phyloP scores from a whole-genome alignment of 2,113 vertebrate species.

The Microcebus jonahi region DNA sequence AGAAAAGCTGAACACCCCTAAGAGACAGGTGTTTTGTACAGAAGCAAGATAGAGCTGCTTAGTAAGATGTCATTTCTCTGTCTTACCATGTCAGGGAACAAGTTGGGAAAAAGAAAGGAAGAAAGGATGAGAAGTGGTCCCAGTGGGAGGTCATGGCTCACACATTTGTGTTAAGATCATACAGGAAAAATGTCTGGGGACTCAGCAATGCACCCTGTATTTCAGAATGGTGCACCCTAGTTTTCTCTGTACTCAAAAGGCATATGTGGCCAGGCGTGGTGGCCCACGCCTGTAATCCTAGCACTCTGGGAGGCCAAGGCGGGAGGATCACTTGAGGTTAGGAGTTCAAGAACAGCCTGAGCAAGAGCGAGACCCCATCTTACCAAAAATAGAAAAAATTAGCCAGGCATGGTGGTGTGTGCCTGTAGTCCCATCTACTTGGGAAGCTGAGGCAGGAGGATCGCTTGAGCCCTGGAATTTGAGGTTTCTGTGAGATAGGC shows the following conservation, averaged over 20 bases:
- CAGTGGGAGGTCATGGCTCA: background rate
- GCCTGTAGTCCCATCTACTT: too few relatives aligned
- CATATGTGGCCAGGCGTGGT: background rate
- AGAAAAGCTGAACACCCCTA: background rate
- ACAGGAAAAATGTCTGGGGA: background rate
- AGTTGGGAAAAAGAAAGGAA: background rate
- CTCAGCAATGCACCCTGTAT: background rate
- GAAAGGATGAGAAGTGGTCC: accelerated
- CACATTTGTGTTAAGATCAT: background rate
- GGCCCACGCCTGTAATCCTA: too few relatives aligned
- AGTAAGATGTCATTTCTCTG: background rate
- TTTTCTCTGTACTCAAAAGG: background rate
- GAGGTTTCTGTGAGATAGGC: too few relatives aligned
- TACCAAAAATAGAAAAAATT: too few relatives aligned
- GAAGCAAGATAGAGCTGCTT: background rate
- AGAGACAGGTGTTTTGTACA: background rate
- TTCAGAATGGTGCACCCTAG: accelerated
- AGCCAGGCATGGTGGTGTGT: too few relatives aligned
- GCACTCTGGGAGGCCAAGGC: too few relatives aligned
- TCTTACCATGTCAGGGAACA: too few relatives aligned
- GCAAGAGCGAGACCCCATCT: too few relatives aligned
- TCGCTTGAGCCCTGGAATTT: too few relatives aligned
- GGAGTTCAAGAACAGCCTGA: too few relatives aligned
- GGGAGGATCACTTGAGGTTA: too few relatives aligned
- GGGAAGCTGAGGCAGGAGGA: too few relatives aligned